These are phyloP conservation scores for Magallana ariakensis DNA, from an alignment of 1,140 invertebrate species.

Conservation along the genomic window DNA sequence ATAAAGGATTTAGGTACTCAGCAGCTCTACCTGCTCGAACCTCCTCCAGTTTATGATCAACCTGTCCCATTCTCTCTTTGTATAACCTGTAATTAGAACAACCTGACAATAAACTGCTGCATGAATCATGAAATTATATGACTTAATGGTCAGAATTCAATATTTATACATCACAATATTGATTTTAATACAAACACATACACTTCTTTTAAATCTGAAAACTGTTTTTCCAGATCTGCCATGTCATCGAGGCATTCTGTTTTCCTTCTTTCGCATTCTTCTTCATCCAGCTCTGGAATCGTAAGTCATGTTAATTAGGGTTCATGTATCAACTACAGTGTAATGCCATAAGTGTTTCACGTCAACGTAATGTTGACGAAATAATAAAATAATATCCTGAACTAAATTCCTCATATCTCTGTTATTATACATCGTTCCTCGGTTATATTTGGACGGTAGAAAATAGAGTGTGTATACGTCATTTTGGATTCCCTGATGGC, in stretches of 20 bases:
- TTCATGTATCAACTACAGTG: background rate
- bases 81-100: constrained; percentile 84
- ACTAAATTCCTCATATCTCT: no score
- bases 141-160: no score
- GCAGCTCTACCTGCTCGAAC: constrained; percentile 90
- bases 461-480: no score
- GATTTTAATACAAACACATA: constrained; percentile 77
- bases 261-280: constrained; percentile 91
- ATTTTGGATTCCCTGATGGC: no score
- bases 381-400: no score
- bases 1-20: constrained; percentile 92
- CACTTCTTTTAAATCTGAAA: constrained; percentile 92
- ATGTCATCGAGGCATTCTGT: constrained; percentile 92
- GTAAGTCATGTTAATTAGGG: constrained; percentile 23
- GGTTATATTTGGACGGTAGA: no score
- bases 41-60: constrained; percentile 92
- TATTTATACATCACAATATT: no score
- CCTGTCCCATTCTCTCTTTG: constrained; percentile 89
- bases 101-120: no score
- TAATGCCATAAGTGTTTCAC: no score
- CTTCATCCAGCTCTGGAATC: constrained; percentile 92
- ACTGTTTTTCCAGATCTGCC: constrained; percentile 93
- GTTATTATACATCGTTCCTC: no score
- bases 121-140: no score
- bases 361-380: no score